phyloP scores from a whole-genome alignment of 2,113 vertebrate genomes.

The Ptyas mucosa region DNA sequence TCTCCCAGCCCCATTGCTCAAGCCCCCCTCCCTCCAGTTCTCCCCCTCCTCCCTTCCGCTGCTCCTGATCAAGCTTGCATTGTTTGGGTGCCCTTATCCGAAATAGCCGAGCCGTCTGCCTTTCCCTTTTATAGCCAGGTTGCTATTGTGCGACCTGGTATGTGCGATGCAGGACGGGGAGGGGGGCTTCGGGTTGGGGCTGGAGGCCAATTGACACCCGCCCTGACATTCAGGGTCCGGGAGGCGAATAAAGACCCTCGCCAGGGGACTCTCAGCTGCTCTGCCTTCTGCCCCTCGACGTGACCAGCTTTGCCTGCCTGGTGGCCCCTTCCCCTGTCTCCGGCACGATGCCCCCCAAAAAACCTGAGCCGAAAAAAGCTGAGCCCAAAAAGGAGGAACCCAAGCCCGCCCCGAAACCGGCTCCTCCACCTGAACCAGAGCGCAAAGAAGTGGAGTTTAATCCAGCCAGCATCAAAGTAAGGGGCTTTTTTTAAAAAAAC shows the following conservation, averaged over 20 bases:
- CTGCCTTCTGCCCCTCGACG: background rate
- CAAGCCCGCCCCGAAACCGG: constrained; percentile 75
- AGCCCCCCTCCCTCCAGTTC: fast-evolving
- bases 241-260: constrained; percentile 74
- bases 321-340: fast-evolving
- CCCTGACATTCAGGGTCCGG: constrained; percentile 55
- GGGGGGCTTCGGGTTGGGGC: constrained; percentile 34
- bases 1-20: fast-evolving
- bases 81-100: constrained; percentile 66
- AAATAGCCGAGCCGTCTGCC: constrained; percentile 81
- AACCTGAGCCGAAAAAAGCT: constrained; percentile 74
- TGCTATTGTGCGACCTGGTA: constrained; percentile 70
- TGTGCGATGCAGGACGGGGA: constrained; percentile 38
- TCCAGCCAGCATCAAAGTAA: constrained; percentile 81
- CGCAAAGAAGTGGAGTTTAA: constrained; percentile 81
- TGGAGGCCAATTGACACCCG: constrained; percentile 55
- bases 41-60: background rate
- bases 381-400: constrained; percentile 84
- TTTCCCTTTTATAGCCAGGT: constrained; percentile 86
- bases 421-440: constrained; percentile 68
- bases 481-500: constrained; percentile 2
- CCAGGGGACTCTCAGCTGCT: background rate
- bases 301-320: background rate
- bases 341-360: background rate
- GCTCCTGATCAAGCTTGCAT: background rate